Evolutionary conservation across 1,140 invertebrate genomes (phyloP).

Genomic region (Apocrypta bakeri): DNA sequence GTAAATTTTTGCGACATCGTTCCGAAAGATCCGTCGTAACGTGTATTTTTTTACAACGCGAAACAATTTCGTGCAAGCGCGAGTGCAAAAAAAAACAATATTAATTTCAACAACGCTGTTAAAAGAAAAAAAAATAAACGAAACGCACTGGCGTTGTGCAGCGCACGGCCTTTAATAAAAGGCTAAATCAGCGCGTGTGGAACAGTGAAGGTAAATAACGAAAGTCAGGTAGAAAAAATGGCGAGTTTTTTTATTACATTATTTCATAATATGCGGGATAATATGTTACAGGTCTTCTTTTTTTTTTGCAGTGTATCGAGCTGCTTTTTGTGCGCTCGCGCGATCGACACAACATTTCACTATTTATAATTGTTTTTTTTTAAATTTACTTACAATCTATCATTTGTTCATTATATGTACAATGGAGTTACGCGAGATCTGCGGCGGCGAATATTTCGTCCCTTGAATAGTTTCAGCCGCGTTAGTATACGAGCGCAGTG

Average conservation of each 20-base stretch:
- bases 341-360: not conserved
- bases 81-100: not conserved
- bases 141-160: not conserved
- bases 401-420: not conserved
- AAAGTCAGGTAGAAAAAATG: slow-evolving; percentile 8
- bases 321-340: too few species aligned
- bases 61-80: not conserved
- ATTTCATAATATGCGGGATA: slow-evolving; percentile 16
- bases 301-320: not conserved
- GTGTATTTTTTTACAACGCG: not conserved
- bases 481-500: not conserved
- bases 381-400: not conserved
- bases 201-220: not conserved
- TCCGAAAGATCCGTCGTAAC: not conserved
- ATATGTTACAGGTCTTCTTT: slow-evolving; percentile 30
- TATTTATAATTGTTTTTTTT: not conserved
- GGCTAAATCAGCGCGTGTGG: not conserved
- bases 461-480: not conserved
- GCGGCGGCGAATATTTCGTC: not conserved
- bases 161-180: not conserved
- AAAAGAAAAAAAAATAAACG: not conserved
- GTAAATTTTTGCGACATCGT: not conserved
- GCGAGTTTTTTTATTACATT: slow-evolving; percentile 25
- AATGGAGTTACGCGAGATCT: not conserved
- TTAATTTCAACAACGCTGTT: not conserved